phyloP scores from a whole-genome alignment of 2,888 invertebrate genomes.

The Cotesia congregata region DNA sequence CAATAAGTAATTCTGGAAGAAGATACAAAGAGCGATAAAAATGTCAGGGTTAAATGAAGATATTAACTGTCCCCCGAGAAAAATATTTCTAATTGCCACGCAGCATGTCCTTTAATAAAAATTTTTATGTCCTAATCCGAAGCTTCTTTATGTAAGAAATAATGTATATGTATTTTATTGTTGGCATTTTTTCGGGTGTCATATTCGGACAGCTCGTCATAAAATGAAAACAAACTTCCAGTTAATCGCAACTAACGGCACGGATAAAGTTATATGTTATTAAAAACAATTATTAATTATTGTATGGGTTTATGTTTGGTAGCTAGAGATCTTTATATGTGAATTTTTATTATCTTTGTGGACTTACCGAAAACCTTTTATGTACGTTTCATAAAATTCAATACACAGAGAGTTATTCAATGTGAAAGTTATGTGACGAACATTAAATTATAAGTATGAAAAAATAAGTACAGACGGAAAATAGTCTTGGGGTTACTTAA shows the following conservation, averaged over 20 bases:
- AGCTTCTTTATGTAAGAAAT: slow-evolving; percentile 9
- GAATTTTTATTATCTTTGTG: slow-evolving; percentile 1
- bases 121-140: slow-evolving; percentile 55
- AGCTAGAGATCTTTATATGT: neutral
- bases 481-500: neutral
- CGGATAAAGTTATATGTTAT: neutral
- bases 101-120: slow-evolving; percentile 57
- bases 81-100: slow-evolving; percentile 64
- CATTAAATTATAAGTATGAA: slow-evolving; percentile 1
- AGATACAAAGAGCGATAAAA: slow-evolving; percentile 52
- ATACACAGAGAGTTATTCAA: neutral
- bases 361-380: neutral
- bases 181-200: neutral
- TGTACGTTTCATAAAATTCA: slow-evolving; percentile 1
- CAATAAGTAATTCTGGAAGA: slow-evolving; percentile 5
- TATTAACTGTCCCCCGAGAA: slow-evolving; percentile 58
- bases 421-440: slow-evolving; percentile 1
- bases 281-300: slow-evolving; percentile 16
- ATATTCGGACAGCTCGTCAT: slow-evolving; percentile 15
- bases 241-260: slow-evolving; percentile 3
- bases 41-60: slow-evolving; percentile 56
- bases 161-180: neutral
- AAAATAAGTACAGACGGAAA: neutral
- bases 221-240: slow-evolving; percentile 15
- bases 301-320: too few relatives aligned